Evolutionary conservation across 1,140 invertebrate species (phyloP), one percentile per base, ranked within the genome.

Genomic region (Arion vulgaris): DNA sequence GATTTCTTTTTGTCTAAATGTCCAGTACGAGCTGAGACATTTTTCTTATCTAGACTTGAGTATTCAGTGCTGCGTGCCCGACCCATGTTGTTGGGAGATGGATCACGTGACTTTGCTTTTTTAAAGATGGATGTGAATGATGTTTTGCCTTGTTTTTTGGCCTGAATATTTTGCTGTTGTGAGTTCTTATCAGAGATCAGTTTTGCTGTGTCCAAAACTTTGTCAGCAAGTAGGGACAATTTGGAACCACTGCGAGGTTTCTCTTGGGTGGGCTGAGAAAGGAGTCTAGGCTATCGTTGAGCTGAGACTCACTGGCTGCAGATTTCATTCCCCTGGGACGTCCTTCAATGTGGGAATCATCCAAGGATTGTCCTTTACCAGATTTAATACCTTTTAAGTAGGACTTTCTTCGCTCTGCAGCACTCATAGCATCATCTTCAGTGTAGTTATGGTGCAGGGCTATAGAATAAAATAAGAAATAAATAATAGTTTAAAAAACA

Each of bases 71-170:
- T 83, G 69, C 88, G 87, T 84, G 88, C 85, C 38, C 89, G 74
- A 68, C 84, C 86, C 17, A 82, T 85, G 49, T 88, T 87, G 74
- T 87, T 88, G 0, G 90, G 89, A 1, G 91, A 90, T 11, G 90
- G 87, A 49, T 92, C 91, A 57, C 90, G 83, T 13, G 89, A 90
- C 57, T 91, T 90, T 26, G 83, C 76, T 80, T 90, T 90, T 78
- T 88, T 90, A 83, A 92, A 92, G 17, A 92, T 86, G 17, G 86
- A 86, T 7, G 87, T 74, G 78, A 92, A 92, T 36, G 90, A 84
- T 19, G 90, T 88, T 76, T 90, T 91, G 45, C 82, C 79, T 45
- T 85, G 86, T 76, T 87, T 85, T 38, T 85, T 78, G 19, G 66
- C 51, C 51, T 73, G 80, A 13, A 28, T 7, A 9, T 15, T 28